Percentiles rank a stretch among this genome's conserved stretches.
These are phyloP conservation scores for Ochropacha duplaris DNA, from an alignment of 2,888 invertebrate species.

Conservation along the genomic window DNA sequence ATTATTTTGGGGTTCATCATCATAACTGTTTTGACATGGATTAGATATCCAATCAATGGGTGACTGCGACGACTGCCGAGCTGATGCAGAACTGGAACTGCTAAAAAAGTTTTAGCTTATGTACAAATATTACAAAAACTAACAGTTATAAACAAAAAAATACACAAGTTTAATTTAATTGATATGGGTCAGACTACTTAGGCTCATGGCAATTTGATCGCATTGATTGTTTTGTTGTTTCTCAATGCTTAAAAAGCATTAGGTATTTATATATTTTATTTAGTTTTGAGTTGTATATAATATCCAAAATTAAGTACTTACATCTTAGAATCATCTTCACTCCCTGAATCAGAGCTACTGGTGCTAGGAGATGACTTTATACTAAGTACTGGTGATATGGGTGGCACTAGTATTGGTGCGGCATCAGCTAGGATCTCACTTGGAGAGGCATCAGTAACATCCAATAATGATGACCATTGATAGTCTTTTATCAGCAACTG, in stretches of 20 bases:
- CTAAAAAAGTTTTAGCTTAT: slow-evolving; percentile 19
- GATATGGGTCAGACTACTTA: neutral
- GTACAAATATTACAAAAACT: slow-evolving; percentile 1
- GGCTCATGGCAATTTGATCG: too few species aligned
- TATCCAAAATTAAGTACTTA: slow-evolving; percentile 23
- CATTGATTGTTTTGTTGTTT: too few species aligned
- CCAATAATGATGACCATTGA: slow-evolving; percentile 71
- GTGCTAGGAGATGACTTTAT: slow-evolving; percentile 67
- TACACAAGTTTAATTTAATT: neutral
- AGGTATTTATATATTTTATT: too few species aligned
- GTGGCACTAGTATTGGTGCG: slow-evolving; percentile 61
- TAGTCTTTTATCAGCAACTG: slow-evolving; percentile 68
- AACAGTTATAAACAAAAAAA: neutral
- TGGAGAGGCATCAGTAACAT: slow-evolving; percentile 73
- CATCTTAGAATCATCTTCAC: slow-evolving; percentile 79
- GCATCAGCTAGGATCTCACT: slow-evolving; percentile 79
- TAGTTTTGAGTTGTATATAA: neutral
- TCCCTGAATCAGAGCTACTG: slow-evolving; percentile 73
- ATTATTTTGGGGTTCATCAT: slow-evolving; percentile 60
- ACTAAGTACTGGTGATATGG: slow-evolving; percentile 66
- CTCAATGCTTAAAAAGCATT: too few species aligned
- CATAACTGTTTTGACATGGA: slow-evolving; percentile 27
- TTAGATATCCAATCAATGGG: slow-evolving; percentile 63
- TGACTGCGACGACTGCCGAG: slow-evolving; percentile 62
- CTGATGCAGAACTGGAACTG: slow-evolving; percentile 54